A percentile compares a stretch with the other conserved stretches of the same genome.
These are phyloP conservation scores for Notocelia uddmanniana DNA, from an alignment of 2,888 invertebrate genomes.

Conservation along the genomic window DNA sequence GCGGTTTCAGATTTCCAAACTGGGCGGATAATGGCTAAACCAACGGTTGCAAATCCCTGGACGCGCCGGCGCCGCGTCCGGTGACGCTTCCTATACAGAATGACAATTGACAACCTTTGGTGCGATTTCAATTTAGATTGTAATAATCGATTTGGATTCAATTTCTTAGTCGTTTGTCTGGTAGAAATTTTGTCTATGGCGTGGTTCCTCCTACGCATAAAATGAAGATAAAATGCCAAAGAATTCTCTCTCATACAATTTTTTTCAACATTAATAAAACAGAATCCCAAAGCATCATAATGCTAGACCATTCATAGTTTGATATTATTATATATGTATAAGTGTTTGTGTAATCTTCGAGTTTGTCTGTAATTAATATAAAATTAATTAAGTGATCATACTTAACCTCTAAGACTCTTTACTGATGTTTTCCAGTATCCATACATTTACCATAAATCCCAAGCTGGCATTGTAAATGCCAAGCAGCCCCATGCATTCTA, in stretches of 20 bases:
- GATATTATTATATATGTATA: too few species aligned
- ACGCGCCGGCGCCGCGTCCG: constrained; percentile 35
- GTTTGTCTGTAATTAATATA: not conserved
- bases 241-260: too few species aligned
- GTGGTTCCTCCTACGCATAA: constrained; percentile 25
- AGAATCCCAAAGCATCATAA: too few species aligned
- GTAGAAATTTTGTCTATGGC: constrained; percentile 2
- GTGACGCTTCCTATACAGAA: constrained; percentile 32
- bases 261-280: too few species aligned
- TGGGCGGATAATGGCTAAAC: constrained; percentile 43
- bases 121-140: constrained; percentile 44
- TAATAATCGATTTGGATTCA: constrained; percentile 41
- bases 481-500: constrained; percentile 39
- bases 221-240: constrained; percentile 23
- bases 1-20: constrained; percentile 43
- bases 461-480: constrained; percentile 42
- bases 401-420: not conserved
- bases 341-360: not conserved
- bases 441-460: constrained; percentile 17
- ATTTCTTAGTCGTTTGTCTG: constrained; percentile 38
- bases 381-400: not conserved
- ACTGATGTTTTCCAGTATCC: not conserved
- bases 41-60: constrained; percentile 45
- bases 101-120: constrained; percentile 44
- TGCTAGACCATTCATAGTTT: too few species aligned